Evolutionary conservation across 1,140 invertebrate genomes (phyloP), one percentile per base, ranked within the genome.

Genomic region (Microplitis mediator): DNA sequence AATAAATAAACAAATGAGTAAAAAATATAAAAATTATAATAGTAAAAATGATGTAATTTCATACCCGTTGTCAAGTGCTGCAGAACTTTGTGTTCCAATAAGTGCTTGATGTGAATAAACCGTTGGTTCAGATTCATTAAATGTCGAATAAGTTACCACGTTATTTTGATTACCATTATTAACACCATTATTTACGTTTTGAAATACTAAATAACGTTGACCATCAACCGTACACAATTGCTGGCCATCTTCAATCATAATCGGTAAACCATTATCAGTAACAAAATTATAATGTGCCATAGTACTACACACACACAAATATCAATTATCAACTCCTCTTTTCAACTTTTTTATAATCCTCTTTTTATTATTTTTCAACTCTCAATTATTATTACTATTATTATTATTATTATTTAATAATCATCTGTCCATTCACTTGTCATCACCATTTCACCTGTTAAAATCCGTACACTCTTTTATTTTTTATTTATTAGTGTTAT

Each of bases 241-340:
- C 58, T 83, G 78, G 58, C 81, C 74, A 74, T 86, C 83, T 68
- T 86, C 83, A 36, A 85, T 66, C 39, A 81, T 83, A 66, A 82
- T 78, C 36, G 83, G 82, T 80, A 82, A 79, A 81, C 81, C 82
- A 72, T 81, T 68, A 81, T 82, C 82, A 67, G 81, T 76, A 73
- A 86, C 78, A 71, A 86, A 67, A 78, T 87, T 86, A 81, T 76
- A 84, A 72, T 86, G 81, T 81, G 82, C 86, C 86, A 87, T 86
- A 85, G 82, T 86, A 86, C 78, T 80, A 56, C 31, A 71, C 52
- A 45, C 39, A 45, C 39, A 45, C 39, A 9, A 52, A 32, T 60
- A 39, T 51, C 60, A 36, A 62, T 36, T 23, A 34, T 34, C n/a
- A 58, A 54, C 52, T n/a, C 52, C 23, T 60, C 54, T 13, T 8